phyloP scores from a whole-genome alignment of 2,888 invertebrate genomes.

The Magallana nippona region DNA sequence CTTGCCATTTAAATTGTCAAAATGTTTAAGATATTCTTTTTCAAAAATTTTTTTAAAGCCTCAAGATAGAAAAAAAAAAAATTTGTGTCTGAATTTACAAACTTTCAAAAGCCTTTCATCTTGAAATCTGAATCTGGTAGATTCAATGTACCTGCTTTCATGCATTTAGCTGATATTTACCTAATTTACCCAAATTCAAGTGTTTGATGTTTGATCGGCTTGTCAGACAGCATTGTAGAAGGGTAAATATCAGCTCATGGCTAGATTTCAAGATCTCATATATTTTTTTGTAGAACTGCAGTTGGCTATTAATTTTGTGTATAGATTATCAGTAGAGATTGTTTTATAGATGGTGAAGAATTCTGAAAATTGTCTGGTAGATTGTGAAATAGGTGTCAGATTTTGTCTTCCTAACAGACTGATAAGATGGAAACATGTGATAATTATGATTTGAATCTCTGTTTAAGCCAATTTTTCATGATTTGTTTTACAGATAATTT shows the following conservation, averaged over 20 bases:
- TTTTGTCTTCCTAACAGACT: slow-evolving; percentile 2
- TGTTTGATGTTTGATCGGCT: neutral
- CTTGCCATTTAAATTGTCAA: no score
- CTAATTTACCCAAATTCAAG: neutral
- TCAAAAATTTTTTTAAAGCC: no score
- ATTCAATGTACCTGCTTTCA: neutral
- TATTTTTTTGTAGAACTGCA: neutral
- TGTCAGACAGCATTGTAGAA: neutral
- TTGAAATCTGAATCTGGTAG: slow-evolving; percentile 10
- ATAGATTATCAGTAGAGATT: slow-evolving; percentile 16
- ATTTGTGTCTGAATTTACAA: neutral
- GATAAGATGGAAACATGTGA: slow-evolving; percentile 11
- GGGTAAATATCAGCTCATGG: neutral
- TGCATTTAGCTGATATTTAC: neutral
- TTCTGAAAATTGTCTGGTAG: neutral
- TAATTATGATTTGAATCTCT: neutral
- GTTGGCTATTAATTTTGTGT: neutral
- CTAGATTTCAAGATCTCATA: neutral
- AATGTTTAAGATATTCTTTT: no score
- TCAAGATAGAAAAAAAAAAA: neutral
- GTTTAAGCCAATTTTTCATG: slow-evolving; percentile 16
- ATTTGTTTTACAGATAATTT: neutral
- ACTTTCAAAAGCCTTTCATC: neutral
- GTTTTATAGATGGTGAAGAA: neutral
- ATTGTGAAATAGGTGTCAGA: slow-evolving; percentile 23